Evolutionary conservation across 1,140 invertebrate species (phyloP).

Genomic region (Pollicipes pollicipes): DNA sequence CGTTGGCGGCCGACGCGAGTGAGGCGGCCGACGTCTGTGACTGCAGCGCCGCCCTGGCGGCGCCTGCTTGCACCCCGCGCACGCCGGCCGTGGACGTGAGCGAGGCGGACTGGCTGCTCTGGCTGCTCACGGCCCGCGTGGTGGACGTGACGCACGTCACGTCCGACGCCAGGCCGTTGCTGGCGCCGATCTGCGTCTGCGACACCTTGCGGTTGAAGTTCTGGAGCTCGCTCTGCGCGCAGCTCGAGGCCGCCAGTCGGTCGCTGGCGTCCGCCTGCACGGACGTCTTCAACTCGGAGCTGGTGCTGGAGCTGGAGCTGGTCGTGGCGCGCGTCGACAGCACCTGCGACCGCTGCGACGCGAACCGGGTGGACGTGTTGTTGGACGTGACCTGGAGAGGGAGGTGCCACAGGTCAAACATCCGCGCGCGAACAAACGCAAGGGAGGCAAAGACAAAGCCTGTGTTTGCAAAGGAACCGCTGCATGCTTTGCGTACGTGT

Average conservation of each 20-base stretch:
- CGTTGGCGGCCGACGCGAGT: not conserved
- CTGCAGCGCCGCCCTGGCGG: not conserved
- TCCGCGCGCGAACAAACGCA: too few species aligned
- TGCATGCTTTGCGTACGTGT: too few species aligned
- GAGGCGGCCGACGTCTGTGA: not conserved
- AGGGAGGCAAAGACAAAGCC: too few species aligned
- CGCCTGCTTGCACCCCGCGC: not conserved
- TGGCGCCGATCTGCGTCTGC: not conserved
- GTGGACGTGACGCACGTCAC: not conserved
- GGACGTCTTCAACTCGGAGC: not conserved
- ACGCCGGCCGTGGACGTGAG: not conserved
- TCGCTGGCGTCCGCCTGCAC: not conserved
- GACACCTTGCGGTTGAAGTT: slow-evolving; percentile 1
- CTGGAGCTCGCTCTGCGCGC: not conserved
- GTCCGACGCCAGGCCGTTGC: not conserved
- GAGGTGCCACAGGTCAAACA: too few species aligned
- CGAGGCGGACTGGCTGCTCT: not conserved
- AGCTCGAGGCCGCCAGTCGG: not conserved
- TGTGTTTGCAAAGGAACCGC: too few species aligned
- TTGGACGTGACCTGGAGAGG: not conserved
- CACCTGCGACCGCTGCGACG: not conserved
- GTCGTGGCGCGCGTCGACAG: not conserved
- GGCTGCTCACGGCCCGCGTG: not conserved
- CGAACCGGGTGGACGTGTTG: not conserved
- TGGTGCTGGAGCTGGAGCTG: not conserved